These are phyloP conservation scores for Heteractis magnifica DNA, from an alignment of 92 coral and sea anemone genomes.

Conservation along the genomic window DNA sequence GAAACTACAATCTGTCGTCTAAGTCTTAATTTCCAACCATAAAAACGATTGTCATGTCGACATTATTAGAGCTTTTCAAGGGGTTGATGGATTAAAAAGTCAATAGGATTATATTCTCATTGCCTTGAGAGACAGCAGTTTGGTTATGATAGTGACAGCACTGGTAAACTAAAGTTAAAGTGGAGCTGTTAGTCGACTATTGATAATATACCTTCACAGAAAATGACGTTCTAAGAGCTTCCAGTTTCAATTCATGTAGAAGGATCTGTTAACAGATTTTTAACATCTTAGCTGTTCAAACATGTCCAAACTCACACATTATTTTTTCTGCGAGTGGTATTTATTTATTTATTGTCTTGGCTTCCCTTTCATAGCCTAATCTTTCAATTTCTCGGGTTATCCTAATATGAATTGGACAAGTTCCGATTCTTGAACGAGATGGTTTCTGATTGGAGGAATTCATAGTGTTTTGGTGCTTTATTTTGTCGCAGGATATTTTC, in stretches of 20 bases:
- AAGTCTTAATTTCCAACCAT: no score
- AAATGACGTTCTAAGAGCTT: not conserved
- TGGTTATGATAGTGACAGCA: not conserved
- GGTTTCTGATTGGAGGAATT: not conserved
- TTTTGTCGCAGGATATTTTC: slow-evolving; percentile 1
- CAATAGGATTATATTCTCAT: slow-evolving; percentile 3
- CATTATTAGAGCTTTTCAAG: not conserved
- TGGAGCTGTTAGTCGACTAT: not conserved
- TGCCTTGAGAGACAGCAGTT: not conserved
- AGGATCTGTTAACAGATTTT: not conserved
- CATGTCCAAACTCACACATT: not conserved
- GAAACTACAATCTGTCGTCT: not conserved
- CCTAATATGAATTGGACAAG: not conserved
- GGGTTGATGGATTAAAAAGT: not conserved
- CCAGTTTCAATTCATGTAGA: not conserved
- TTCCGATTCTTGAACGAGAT: not conserved
- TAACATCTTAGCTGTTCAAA: slow-evolving; percentile 2
- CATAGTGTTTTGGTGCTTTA: not conserved
- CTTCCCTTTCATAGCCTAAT: not conserved
- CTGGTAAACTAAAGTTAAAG: no score
- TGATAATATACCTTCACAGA: not conserved
- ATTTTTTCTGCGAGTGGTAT: not conserved
- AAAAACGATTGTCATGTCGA: not conserved
- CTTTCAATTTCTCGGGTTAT: not conserved
- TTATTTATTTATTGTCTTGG: not conserved